These are phyloP conservation scores for Rhynchomys soricoides DNA, from an alignment of 2,113 vertebrate genomes.

Conservation along the genomic window DNA sequence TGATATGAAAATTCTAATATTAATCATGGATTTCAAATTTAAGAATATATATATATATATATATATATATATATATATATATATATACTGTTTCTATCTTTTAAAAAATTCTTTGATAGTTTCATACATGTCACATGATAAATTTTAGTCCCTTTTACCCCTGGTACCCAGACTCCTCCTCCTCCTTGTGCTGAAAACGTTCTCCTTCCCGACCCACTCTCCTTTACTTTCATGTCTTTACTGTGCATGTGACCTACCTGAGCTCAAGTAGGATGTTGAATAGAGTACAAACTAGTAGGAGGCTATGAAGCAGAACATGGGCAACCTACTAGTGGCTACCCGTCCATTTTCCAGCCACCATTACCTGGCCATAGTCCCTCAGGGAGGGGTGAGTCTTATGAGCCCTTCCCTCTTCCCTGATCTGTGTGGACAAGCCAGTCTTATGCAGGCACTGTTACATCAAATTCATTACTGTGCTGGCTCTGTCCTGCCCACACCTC, in stretches of 20 bases:
- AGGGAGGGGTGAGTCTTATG: background rate
- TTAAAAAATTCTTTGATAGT: background rate
- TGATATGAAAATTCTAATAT: background rate
- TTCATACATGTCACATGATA: background rate
- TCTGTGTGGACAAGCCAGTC: too few species aligned
- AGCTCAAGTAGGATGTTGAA: background rate
- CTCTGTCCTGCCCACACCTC: rapidly evolving
- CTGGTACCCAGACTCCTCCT: background rate
- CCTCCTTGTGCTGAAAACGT: background rate
- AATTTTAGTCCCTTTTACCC: background rate
- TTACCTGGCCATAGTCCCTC: background rate
- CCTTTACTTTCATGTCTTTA: too few species aligned
- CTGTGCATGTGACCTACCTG: rapidly evolving
- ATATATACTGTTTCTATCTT: background rate
- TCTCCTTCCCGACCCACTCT: background rate
- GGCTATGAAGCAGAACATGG: background rate
- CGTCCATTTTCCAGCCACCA: background rate
- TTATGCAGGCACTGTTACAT: background rate
- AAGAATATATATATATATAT: background rate
- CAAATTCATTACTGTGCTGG: rapidly evolving
- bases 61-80: too few species aligned
- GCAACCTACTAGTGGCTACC: background rate
- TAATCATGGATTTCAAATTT: background rate
- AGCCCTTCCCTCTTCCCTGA: background rate
- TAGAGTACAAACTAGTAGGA: background rate